Conservation (phyloP, 2,113 vertebrate species). For the Hippocampus abdominalis region DNA sequence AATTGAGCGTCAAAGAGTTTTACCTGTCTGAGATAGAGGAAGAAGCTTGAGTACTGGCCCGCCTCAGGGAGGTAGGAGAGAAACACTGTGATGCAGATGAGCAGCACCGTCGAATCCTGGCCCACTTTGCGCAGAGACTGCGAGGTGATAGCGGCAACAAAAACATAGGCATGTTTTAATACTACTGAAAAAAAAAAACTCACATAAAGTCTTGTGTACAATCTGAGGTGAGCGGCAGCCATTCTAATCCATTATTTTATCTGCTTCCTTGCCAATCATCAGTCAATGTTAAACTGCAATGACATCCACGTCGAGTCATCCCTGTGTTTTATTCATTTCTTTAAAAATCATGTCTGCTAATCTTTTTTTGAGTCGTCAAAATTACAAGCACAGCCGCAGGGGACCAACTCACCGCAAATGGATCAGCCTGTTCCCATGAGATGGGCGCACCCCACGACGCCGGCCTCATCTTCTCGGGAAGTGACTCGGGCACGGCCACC, state of each 20-base stretch:
- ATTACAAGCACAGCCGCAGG: neutral
- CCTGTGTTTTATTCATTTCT: neutral
- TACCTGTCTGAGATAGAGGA: conserved; percentile 90
- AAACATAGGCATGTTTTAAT: no score
- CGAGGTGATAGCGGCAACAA: neutral
- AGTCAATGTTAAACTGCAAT: no score
- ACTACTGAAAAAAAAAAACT: no score
- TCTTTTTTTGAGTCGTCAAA: neutral
- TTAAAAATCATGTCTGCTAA: neutral
- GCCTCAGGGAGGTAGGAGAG: conserved; percentile 91
- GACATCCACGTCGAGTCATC: neutral
- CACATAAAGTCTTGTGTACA: no score
- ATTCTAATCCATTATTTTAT: no score
- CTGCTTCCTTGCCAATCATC: no score
- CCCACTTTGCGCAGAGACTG: conserved; percentile 89
- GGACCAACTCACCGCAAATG: conserved; percentile 79
- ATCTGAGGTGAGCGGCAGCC: no score
- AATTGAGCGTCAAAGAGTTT: neutral
- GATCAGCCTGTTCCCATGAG: conserved; percentile 90
- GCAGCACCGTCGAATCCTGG: conserved; percentile 88
- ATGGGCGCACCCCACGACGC: conserved; percentile 89
- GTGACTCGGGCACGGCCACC: conserved; percentile 84
- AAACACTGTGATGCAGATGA: conserved; percentile 92
- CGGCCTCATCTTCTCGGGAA: conserved; percentile 89
- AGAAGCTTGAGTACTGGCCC: conserved; percentile 92